Conservation (phyloP, 2,113 vertebrate genomes). For the Dasyprocta punctata region DNA sequence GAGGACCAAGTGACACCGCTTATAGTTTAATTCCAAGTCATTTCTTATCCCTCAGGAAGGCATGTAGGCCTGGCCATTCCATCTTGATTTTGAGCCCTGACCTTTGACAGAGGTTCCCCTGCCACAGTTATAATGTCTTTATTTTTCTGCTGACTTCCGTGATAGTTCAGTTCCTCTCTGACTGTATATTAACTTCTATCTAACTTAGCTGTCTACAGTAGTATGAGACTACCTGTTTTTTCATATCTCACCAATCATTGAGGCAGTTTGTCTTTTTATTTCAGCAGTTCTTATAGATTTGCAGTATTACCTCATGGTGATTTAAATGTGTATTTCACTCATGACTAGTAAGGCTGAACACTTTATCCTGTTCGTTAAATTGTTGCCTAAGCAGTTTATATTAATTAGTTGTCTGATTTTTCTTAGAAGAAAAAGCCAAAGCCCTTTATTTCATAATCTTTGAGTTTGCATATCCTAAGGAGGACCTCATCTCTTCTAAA, state of each 20-base stretch:
- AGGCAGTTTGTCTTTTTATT: background rate
- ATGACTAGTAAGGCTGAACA: background rate
- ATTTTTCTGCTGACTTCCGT: background rate
- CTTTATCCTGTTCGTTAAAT: background rate
- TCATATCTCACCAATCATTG: background rate
- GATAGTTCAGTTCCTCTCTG: background rate
- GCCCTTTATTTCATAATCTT: background rate
- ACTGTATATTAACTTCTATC: background rate
- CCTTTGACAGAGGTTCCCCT: background rate
- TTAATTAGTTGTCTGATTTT: background rate
- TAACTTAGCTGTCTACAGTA: background rate
- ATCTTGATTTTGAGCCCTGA: background rate
- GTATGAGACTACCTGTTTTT: background rate
- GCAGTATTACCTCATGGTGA: background rate
- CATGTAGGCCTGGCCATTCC: background rate
- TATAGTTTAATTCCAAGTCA: background rate
- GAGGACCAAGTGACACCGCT: no score
- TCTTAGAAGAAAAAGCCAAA: background rate
- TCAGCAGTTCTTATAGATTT: background rate
- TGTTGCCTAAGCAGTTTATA: background rate
- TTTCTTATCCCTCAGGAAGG: background rate
- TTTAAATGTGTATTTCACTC: background rate
- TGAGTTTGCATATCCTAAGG: background rate
- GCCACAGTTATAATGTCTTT: background rate
- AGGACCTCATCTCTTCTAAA: background rate